Conservation (phyloP, 2,888 invertebrate genomes). For the Hydriomena furcata region DNA sequence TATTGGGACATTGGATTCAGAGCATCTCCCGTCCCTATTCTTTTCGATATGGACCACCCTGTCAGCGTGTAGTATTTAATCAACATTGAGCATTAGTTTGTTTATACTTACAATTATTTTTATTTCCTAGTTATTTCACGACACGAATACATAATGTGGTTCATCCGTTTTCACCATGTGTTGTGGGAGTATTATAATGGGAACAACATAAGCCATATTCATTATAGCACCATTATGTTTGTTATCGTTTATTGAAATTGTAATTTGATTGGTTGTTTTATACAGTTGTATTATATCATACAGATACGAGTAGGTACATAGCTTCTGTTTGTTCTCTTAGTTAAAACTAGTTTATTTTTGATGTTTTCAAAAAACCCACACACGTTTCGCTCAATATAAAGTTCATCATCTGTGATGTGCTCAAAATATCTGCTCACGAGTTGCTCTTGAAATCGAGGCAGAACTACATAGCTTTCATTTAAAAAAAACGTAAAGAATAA, state of each 20-base stretch:
- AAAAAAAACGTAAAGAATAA: no score
- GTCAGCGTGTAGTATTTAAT: constrained; percentile 24
- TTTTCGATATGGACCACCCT: constrained; percentile 31
- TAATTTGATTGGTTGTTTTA: constrained; percentile 23
- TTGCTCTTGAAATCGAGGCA: background rate
- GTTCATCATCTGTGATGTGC: background rate
- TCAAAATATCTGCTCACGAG: background rate
- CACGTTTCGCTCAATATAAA: constrained; percentile 5
- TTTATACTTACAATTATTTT: constrained; percentile 28
- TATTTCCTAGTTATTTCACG: constrained; percentile 31
- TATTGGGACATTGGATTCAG: background rate
- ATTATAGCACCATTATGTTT: constrained; percentile 27
- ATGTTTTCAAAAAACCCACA: constrained; percentile 11
- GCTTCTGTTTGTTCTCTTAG: constrained; percentile 18
- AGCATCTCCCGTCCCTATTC: constrained; percentile 11
- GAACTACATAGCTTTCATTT: no score
- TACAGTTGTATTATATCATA: no score
- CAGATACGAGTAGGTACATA: constrained; percentile 10
- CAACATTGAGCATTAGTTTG: constrained; percentile 25
- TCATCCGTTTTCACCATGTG: constrained; percentile 26
- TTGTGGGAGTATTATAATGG: constrained; percentile 22
- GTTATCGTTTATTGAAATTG: constrained; percentile 23
- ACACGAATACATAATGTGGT: constrained; percentile 31
- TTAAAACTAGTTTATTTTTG: constrained; percentile 8
- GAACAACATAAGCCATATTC: constrained; percentile 34